Percentiles rank a stretch among this genome's conserved stretches.
phyloP scores from a whole-genome alignment of 2,113 vertebrate genomes.

The Nothobranchius kuhntae region DNA sequence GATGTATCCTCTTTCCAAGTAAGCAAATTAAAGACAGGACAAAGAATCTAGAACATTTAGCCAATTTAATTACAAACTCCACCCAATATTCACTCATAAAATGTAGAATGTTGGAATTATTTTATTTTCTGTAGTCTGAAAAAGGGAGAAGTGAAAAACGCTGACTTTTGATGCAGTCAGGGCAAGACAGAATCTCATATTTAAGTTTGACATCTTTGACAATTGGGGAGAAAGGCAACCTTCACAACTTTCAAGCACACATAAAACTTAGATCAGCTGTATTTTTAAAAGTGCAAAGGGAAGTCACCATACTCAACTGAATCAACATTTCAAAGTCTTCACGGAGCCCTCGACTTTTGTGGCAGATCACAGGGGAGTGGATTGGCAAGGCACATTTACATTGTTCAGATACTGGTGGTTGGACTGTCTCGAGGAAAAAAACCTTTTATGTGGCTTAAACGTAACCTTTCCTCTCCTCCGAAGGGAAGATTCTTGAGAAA shows the following conservation, averaged over 20 bases:
- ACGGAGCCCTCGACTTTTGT: conserved; percentile 75
- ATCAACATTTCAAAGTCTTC: conserved; percentile 88
- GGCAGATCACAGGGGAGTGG: conserved; percentile 79
- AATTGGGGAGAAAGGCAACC: conserved; percentile 77
- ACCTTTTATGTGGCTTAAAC: conserved; percentile 62
- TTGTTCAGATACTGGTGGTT: conserved; percentile 76
- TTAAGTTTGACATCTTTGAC: conserved; percentile 82
- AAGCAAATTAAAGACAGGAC: conserved; percentile 68
- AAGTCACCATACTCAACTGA: conserved; percentile 75
- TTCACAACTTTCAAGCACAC: conserved; percentile 83
- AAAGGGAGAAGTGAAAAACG: conserved; percentile 33
- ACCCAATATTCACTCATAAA: conserved; percentile 6
- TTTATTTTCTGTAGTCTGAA: conserved; percentile 64
- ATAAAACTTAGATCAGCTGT: conserved; percentile 84
- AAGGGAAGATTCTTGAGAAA: conserved; percentile 22
- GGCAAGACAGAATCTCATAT: conserved; percentile 74
- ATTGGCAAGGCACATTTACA: conserved; percentile 83
- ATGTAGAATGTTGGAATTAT: conserved; percentile 30
- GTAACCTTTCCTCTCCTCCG: conserved; percentile 73
- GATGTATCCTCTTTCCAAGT: conserved; percentile 63
- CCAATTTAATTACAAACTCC: conserved; percentile 16
- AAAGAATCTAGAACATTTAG: conserved; percentile 30
- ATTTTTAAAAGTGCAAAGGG: conserved; percentile 79
- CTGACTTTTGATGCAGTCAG: conserved; percentile 69
- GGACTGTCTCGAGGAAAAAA: conserved; percentile 64